These are phyloP conservation scores for Kryphioiulus occultus DNA, from an alignment of 2,888 invertebrate genomes.

Conservation along the genomic window DNA sequence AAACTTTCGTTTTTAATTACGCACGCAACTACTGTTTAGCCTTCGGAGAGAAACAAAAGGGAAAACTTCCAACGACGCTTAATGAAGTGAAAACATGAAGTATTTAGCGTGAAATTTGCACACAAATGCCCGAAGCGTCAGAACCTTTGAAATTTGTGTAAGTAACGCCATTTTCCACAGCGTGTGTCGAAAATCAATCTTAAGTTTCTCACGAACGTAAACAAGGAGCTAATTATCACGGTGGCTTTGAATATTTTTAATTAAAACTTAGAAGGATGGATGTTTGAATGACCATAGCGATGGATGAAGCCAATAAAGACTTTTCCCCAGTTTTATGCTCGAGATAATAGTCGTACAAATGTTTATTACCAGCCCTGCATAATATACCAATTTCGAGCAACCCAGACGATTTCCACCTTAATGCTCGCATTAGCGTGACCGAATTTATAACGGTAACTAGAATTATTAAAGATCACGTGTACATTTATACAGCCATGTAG, in stretches of 20 bases:
- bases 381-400: not conserved
- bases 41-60: not conserved
- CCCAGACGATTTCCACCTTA: constrained; percentile 1
- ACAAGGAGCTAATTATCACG: not conserved
- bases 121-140: not conserved
- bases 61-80: not conserved
- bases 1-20: not conserved
- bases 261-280: constrained; percentile 1
- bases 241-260: not conserved
- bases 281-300: not conserved
- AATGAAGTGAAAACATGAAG: not conserved
- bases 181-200: not conserved
- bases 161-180: not conserved
- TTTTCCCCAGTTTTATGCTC: not conserved
- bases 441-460: not conserved
- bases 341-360: not conserved
- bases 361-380: not conserved
- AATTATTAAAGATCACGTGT: not conserved
- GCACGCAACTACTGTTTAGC: not conserved
- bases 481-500: not conserved
- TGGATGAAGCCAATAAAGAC: not conserved
- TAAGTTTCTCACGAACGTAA: not conserved
- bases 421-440: not conserved
- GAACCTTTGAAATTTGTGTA: not conserved
- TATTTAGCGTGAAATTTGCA: not conserved